Conservation (phyloP, 2,113 vertebrate species). For the Cervus canadensis region DNA sequence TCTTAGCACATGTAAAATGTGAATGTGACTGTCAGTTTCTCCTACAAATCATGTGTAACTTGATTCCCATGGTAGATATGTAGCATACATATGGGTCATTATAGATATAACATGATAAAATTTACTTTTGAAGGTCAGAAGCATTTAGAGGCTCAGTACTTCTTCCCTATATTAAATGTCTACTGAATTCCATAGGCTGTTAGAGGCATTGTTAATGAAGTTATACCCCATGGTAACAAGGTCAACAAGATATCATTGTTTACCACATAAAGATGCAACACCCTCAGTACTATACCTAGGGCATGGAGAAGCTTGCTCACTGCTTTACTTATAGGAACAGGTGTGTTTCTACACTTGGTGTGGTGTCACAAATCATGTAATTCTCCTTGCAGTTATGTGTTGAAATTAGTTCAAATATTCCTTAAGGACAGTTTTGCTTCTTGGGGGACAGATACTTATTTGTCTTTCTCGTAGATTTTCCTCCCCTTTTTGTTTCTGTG, state of each 20-base stretch:
- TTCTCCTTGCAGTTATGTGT: background rate
- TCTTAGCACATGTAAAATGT: background rate
- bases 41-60: background rate
- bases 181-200: background rate
- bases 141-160: background rate
- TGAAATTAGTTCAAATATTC: background rate
- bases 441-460: background rate
- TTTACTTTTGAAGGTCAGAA: background rate
- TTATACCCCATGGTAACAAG: background rate
- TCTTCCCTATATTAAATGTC: background rate
- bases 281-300: background rate
- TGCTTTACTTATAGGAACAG: background rate
- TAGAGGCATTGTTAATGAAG: rapidly evolving
- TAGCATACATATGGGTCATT: background rate
- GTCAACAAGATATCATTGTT: background rate
- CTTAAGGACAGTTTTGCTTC: background rate
- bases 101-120: background rate
- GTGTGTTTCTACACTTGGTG: background rate
- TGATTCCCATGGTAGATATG: background rate
- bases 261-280: background rate
- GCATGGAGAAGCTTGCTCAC: background rate
- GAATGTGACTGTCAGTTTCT: background rate
- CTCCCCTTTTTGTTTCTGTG: background rate
- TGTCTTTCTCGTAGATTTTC: background rate
- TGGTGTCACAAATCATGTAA: background rate